Evolutionary conservation across 2,888 invertebrate species (phyloP), one percentile per base, ranked within the genome.

Genomic region (Drosophila affinis): DNA sequence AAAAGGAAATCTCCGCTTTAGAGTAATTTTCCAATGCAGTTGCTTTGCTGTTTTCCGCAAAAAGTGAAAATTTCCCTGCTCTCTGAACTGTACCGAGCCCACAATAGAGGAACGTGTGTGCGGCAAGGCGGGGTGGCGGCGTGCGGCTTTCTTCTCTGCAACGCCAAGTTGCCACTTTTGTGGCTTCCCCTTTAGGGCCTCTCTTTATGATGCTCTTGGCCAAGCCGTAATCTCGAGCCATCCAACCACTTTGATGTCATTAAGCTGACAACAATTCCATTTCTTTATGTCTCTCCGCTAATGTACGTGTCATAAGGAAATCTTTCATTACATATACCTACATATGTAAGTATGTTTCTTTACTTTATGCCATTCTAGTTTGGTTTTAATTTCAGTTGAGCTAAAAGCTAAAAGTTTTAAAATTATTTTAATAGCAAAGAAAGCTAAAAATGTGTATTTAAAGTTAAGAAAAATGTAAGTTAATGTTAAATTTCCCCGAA

Each of bases 51-150:
- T 78, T 78, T 82, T 75, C 74, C 59, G 72, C 76, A 39, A 81
- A 89, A 88, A 89, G 89, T 83, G 89, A 89, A 88, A 90, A 76
- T 76, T 56, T 58, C 49, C 56, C 68, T 54, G 54, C 72, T 53
- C 57, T 27, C 61, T 62, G 65, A 57, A 64, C 81, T 76, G 72
- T 54, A 64, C 77, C 67, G 63, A 55, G 56, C 67, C 73, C 69
- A 12, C 34, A 12, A 12, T 12, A 5, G 34, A 5, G 2, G 12
- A 12, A 14, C 34, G 34, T 82, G 75, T 78, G 72, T 65, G 24
- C 24, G 75, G 39, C 29, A 14, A 3, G 6, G 52, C 57, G 24
- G 24, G 4, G 24, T 4, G 4, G 24, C 24, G 75, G 39, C 29
- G 14, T 6, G 52, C 57, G 59, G 34, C 65, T 53, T 56, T 47